These are phyloP conservation scores for Epinephelus fuscoguttatus DNA, from an alignment of 2,113 vertebrate genomes.

Conservation along the genomic window DNA sequence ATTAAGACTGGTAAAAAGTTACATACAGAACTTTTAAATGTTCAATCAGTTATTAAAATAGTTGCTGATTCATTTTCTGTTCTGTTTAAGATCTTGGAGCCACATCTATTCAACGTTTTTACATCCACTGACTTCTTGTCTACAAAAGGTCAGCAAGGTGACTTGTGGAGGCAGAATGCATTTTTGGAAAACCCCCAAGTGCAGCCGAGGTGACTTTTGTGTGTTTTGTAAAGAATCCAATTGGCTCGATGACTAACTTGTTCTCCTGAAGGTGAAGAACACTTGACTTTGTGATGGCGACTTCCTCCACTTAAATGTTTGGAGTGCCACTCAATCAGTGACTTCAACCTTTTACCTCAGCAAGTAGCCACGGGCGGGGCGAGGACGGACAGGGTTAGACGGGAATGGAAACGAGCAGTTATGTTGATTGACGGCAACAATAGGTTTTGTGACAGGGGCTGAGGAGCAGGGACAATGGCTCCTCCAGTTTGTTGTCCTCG, in stretches of 20 bases:
- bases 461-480: constrained; percentile 67
- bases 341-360: constrained; percentile 45
- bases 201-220: constrained; percentile 45
- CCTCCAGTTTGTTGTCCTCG: constrained; percentile 66
- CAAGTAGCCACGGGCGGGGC: constrained; percentile 40
- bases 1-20: too few species aligned
- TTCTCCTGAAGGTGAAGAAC: constrained; percentile 55
- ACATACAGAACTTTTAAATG: too few species aligned
- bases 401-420: constrained; percentile 61
- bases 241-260: constrained; percentile 65
- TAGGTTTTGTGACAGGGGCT: constrained; percentile 62
- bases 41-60: not conserved
- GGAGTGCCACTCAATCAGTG: constrained; percentile 58
- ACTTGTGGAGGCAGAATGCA: constrained; percentile 12
- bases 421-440: constrained; percentile 69
- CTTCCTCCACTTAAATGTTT: constrained; percentile 73
- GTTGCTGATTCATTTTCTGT: not conserved
- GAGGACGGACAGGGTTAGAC: constrained; percentile 47
- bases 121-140: not conserved
- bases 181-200: constrained; percentile 20
- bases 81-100: not conserved
- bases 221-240: constrained; percentile 40
- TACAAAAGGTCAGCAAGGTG: constrained; percentile 1
- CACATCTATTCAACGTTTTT: not conserved
- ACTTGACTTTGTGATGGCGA: constrained; percentile 69